Percentiles rank a stretch among this genome's conserved stretches.
phyloP scores from a whole-genome alignment of 2,113 vertebrate species.

The Leucopternis melanops region DNA sequence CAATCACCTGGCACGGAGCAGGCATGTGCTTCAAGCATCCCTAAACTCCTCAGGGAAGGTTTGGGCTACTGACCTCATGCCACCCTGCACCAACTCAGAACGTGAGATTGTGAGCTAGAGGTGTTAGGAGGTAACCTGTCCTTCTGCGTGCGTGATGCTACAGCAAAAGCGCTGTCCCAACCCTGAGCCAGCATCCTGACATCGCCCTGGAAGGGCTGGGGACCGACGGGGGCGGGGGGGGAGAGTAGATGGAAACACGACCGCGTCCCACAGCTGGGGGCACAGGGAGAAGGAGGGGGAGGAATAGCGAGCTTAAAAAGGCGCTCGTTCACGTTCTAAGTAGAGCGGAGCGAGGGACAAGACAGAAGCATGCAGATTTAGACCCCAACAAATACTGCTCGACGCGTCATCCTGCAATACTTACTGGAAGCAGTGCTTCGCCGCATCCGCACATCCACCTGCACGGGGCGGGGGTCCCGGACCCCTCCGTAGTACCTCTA shows the following conservation, averaged over 20 bases:
- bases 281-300: not conserved
- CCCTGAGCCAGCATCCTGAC: not conserved
- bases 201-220: not conserved
- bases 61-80: not conserved
- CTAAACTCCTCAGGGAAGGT: not conserved
- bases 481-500: not conserved
- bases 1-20: rapidly evolving
- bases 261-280: not conserved
- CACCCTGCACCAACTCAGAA: not conserved
- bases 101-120: not conserved
- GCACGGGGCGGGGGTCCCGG: not conserved
- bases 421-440: not conserved
- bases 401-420: not conserved
- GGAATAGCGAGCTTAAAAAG: not conserved
- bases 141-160: not conserved
- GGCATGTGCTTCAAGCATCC: not conserved
- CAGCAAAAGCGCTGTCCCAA: not conserved
- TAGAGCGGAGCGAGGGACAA: not conserved
- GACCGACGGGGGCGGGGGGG: not conserved
- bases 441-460: not conserved
- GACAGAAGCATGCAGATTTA: not conserved
- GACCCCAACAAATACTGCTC: not conserved
- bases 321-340: rapidly evolving
- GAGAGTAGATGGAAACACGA: not conserved
- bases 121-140: not conserved